Percentiles rank a stretch among this genome's conserved stretches.
These are phyloP conservation scores for Lepisosteus osseus DNA, from an alignment of 2,113 vertebrate genomes.

Conservation along the genomic window DNA sequence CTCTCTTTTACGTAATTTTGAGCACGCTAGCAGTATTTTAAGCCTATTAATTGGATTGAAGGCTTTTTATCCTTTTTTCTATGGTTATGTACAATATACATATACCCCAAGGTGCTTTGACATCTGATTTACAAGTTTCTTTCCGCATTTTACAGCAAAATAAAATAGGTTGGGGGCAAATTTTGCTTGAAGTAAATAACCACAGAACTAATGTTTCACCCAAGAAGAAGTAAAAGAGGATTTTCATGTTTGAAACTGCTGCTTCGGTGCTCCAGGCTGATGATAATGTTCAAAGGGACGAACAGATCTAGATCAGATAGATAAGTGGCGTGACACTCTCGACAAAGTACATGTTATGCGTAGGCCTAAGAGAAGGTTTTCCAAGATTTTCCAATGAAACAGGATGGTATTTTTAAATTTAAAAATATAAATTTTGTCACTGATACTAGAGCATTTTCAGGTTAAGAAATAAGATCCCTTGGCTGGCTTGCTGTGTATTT, in stretches of 20 bases:
- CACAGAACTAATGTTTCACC: slow-evolving; percentile 39
- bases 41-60: too few species aligned
- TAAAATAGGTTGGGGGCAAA: slow-evolving; percentile 62
- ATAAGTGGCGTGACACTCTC: slow-evolving; percentile 36
- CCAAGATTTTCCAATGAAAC: slow-evolving; percentile 22
- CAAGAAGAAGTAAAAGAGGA: slow-evolving; percentile 49
- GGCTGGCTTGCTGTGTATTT: too few species aligned
- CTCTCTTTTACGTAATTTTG: too few species aligned
- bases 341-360: slow-evolving; percentile 24
- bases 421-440: slow-evolving; percentile 7
- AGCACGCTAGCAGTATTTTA: too few species aligned
- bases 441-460: slow-evolving; percentile 4
- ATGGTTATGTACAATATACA: slow-evolving; percentile 46
- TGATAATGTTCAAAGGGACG: slow-evolving; percentile 60
- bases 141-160: slow-evolving; percentile 51
- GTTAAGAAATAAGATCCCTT: not conserved
- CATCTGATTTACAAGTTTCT: slow-evolving; percentile 56
- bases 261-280: slow-evolving; percentile 58
- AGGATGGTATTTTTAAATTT: slow-evolving; percentile 8
- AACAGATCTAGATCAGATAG: slow-evolving; percentile 62
- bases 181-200: slow-evolving; percentile 59
- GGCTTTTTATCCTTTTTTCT: slow-evolving; percentile 9
- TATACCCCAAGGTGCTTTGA: slow-evolving; percentile 52
- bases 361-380: slow-evolving; percentile 21
- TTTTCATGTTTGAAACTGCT: slow-evolving; percentile 63